These are phyloP conservation scores for Mohoua ochrocephala DNA, from an alignment of 2,113 vertebrate species.

Conservation along the genomic window DNA sequence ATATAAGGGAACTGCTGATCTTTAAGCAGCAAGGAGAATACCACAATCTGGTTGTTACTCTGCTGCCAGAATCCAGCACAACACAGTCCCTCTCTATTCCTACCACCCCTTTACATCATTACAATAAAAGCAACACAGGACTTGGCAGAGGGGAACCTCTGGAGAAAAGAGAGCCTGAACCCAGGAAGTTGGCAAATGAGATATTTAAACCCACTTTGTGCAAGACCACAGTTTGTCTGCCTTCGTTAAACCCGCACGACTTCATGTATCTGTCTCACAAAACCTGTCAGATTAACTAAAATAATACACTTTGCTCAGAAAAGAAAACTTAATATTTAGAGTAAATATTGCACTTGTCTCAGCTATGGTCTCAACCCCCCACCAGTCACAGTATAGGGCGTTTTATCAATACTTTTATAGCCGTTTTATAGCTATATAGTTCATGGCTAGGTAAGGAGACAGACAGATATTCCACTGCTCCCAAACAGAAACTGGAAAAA, in stretches of 20 bases:
- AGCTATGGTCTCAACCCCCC: neutral
- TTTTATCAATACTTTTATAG: neutral
- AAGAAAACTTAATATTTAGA: neutral
- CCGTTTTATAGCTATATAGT: neutral
- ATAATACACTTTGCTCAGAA: neutral
- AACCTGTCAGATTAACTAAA: neutral
- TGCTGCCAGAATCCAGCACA: neutral
- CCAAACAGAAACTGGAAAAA: neutral
- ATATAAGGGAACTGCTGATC: neutral
- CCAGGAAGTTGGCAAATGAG: neutral
- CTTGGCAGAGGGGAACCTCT: neutral
- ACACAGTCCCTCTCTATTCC: neutral
- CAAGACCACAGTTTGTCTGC: neutral
- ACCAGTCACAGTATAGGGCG: neutral
- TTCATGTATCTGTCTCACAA: neutral
- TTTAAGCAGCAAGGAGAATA: neutral
- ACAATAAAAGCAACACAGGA: neutral
- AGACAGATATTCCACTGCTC: neutral
- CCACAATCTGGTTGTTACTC: neutral
- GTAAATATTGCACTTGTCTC: neutral
- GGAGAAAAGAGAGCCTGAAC: neutral
- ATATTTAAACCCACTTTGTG: neutral
- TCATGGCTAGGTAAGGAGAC: neutral
- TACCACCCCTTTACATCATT: neutral
- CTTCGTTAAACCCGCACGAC: fast-evolving